Conservation (phyloP, 2,888 invertebrate genomes). For the Phymatocera aterrima region DNA sequence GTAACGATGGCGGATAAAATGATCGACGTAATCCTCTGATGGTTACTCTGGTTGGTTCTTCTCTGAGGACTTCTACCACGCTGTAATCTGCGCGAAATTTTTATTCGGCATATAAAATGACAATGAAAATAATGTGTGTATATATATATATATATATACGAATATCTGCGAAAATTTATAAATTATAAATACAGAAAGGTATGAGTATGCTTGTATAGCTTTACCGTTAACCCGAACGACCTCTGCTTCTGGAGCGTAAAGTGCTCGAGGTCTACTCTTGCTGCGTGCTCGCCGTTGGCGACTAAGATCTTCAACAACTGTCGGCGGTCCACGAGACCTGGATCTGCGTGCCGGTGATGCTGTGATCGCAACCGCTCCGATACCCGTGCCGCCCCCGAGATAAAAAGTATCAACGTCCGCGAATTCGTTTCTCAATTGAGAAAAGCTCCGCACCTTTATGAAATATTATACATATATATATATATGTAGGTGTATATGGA, state of each 20-base stretch:
- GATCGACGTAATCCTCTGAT: constrained; percentile 89
- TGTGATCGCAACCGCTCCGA: constrained; percentile 74
- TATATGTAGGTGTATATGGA: neutral
- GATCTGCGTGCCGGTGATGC: constrained; percentile 83
- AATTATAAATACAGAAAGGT: neutral
- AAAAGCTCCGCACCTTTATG: constrained; percentile 96
- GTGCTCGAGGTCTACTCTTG: constrained; percentile 89
- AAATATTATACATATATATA: too few species aligned
- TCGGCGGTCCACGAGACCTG: constrained; percentile 78
- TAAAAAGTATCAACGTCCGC: constrained; percentile 95
- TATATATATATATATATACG: too few species aligned
- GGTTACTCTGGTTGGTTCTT: constrained; percentile 89
- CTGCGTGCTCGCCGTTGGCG: constrained; percentile 84
- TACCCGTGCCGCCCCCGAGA: constrained; percentile 78
- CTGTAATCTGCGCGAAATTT: constrained; percentile 84
- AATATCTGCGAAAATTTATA: too few species aligned
- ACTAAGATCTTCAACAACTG: constrained; percentile 76
- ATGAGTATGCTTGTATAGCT: too few species aligned
- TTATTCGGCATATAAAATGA: too few species aligned
- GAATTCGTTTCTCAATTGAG: constrained; percentile 94
- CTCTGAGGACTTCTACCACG: constrained; percentile 88
- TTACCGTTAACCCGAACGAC: constrained; percentile 86
- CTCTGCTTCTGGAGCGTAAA: constrained; percentile 90
- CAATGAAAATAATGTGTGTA: neutral
- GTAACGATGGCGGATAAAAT: constrained; percentile 91